Percentiles rank a stretch among this genome's conserved stretches.
Conservation (phyloP, 2,797 vertebrate genomes). For the Megaceryle alcyon region DNA sequence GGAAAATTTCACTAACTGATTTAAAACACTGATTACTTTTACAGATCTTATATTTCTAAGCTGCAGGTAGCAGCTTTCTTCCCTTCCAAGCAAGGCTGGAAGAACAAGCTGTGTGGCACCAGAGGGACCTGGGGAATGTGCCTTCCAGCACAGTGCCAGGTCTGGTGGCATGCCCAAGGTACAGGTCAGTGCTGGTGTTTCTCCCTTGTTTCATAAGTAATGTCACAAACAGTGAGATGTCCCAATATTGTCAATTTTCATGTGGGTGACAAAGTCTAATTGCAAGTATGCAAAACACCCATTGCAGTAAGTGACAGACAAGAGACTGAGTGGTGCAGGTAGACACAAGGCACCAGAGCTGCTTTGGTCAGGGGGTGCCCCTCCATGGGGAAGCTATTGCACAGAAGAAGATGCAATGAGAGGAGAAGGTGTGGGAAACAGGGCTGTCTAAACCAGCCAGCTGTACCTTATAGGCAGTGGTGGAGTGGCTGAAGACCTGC, state of each 20-base stretch:
- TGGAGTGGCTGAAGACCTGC: background rate
- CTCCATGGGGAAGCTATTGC: accelerated
- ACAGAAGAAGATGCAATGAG: too few species aligned
- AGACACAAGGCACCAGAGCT: background rate
- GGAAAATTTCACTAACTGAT: slow-evolving; percentile 35
- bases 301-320: too few species aligned
- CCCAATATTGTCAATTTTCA: background rate
- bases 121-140: background rate
- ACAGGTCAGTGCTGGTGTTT: background rate
- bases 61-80: background rate
- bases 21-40: slow-evolving; percentile 41
- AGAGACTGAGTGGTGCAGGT: background rate
- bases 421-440: background rate
- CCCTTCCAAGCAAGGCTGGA: background rate
- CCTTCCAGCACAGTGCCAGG: background rate
- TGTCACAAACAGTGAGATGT: background rate
- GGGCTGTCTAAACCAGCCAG: background rate
- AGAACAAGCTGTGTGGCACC: accelerated
- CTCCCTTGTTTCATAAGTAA: background rate
- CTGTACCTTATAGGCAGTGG: accelerated
- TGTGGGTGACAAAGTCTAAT: background rate
- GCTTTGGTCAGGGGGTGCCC: background rate
- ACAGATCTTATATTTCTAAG: slow-evolving; percentile 17
- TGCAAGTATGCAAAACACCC: background rate
- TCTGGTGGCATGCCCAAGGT: background rate